A percentile compares a stretch with the other conserved stretches of the same genome.
These are phyloP conservation scores for Anguilla pacifica DNA, from an alignment of 2,797 vertebrate genomes.

Conservation along the genomic window DNA sequence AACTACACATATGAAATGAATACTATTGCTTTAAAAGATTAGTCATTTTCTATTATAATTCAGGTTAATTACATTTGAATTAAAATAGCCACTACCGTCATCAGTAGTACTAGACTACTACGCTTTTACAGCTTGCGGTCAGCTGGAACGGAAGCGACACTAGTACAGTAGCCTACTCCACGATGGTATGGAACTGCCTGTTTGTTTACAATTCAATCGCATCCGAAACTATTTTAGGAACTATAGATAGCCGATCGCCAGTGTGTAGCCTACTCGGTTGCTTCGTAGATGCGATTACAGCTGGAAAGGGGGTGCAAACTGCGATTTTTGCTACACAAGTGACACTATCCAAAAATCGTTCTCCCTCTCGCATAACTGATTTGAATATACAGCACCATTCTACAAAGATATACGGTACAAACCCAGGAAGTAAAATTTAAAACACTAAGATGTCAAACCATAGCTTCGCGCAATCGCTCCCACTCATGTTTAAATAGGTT, in stretches of 20 bases:
- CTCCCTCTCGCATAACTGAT: background rate
- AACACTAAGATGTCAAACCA: background rate
- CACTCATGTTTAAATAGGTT: background rate
- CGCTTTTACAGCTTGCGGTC: slow-evolving; percentile 3
- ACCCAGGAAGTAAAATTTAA: background rate
- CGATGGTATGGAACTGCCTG: background rate
- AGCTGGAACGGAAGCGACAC: background rate
- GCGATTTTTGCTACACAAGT: slow-evolving; percentile 2
- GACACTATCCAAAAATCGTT: background rate
- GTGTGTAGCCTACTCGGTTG: slow-evolving; percentile 68
- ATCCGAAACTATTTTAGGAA: background rate
- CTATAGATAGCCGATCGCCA: background rate
- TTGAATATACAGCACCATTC: background rate
- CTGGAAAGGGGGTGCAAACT: slow-evolving; percentile 30
- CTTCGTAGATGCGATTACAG: slow-evolving; percentile 69
- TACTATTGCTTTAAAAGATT: background rate
- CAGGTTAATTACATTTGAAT: slow-evolving; percentile 25
- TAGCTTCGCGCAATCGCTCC: background rate
- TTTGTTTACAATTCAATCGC: background rate
- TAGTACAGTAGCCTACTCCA: background rate
- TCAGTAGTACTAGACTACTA: background rate
- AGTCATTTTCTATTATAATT: background rate
- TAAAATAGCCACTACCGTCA: slow-evolving; percentile 1
- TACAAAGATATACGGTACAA: background rate
- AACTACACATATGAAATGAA: background rate